Evolutionary conservation across 1,140 invertebrate species (phyloP), one percentile per base, ranked within the genome.

Genomic region (Bombus impatiens): DNA sequence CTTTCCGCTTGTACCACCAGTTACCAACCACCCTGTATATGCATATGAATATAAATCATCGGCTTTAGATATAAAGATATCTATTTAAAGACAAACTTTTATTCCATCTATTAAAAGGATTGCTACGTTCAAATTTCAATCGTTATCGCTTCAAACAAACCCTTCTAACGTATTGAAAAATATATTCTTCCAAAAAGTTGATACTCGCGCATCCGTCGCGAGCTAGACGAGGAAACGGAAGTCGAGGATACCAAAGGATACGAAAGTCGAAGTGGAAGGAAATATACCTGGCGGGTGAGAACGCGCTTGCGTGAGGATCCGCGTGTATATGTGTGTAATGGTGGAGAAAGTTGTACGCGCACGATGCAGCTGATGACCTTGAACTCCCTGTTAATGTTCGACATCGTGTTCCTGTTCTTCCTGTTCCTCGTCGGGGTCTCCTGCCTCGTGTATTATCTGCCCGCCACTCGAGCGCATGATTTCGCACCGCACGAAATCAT

Each of bases 361-460:
- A 95, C 93, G 92, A 98, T 98, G 97, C 97, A 97, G 96, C 95
- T 98, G 93, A 96, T 97, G 96, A 97, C 97, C 96, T 96, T 97
- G 95, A 98, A 98, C 95, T 97, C 97, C 90, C 96, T 98, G 93
- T 96, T 98, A 95, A 97, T 98, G 97, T 98, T 98, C 96, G 97
- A 98, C 95, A 96, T 97, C 93, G 97, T 98, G 93, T 98, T 98
- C 96, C 96, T 97, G 95, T 98, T 98, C 95, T 98, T 98, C 95
- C 96, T 98, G 91, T 98, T 98, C 94, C 96, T 98, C 91, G 96
- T 98, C 89, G 97, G 97, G 70, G 97, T 98, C 83, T 97, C 97
- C 84, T 98, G 97, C 92, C 95, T 98, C 87, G 97, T 97, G 88
- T 97, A 98, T 94, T 98, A 97, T 93, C 96, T 97, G 93, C 97